Base-by-base conservation (phyloP, 2,888 invertebrate genomes). In the Embidobia sp. region DNA sequence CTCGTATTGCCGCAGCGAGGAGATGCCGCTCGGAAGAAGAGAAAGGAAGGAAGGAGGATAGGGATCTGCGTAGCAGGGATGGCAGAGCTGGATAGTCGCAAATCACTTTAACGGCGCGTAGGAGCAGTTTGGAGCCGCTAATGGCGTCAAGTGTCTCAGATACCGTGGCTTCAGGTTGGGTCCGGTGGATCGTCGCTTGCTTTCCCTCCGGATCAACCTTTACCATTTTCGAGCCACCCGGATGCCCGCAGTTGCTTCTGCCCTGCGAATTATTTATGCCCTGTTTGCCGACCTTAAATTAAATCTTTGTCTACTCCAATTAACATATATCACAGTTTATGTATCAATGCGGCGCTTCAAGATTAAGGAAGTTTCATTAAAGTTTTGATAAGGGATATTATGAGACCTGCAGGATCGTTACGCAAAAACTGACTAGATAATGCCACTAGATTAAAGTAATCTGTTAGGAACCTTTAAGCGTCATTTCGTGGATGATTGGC, bases 131-230 rank as follows among this genome's bases (percentile, higher is more conserved):
- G 81, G 86, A 87, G 86, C 84, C 86, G 87, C 86, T 88, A 89
- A 88, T 89, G 87, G 87, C 87, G 85, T 88, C 87, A 88, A 89
- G 87, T 87, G 86, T 88, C 88, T 87, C 86, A 82, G 85, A 87
- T 87, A 87, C 85, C 85, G 83, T 79, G 79, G 83, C 76, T 81
- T 80, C 79, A 80, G 83, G 81, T 86, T 83, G 67, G 80, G 81
- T 84, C 82, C 80, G 79, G 80, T 79, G 77, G 79, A 79, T 80
- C 77, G 82, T 70, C 66, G 77, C 73, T 35, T n/a, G 7, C 27
- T 19, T 29, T 37, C 33, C 16, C 6, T 16, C 57, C 31, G 27
- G 55, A 77, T 72, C 72, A 77, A 72, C 67, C 67, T 72, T 77
- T 67, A n/a, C n/a, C n/a, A n/a, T n/a, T n/a, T n/a, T n/a, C n/a